Conservation (phyloP, 1,140 invertebrate species). For the Leptinotarsa defecta region DNA sequence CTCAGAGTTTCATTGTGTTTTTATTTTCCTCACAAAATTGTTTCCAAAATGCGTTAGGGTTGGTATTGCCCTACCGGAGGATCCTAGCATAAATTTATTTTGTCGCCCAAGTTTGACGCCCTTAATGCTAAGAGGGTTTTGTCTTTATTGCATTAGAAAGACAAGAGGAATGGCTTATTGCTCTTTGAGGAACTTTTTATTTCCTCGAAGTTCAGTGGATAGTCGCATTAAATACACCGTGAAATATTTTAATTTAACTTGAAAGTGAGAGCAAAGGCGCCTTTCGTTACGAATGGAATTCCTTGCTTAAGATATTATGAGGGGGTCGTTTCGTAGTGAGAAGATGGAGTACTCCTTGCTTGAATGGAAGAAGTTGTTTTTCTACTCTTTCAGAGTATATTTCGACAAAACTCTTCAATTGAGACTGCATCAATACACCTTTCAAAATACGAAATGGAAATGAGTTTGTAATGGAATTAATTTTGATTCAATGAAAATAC, state of each 20-base stretch:
- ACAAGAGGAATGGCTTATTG: slow-evolving; percentile 1
- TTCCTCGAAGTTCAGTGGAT: background rate
- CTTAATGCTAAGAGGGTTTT: background rate
- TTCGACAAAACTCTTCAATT: no score
- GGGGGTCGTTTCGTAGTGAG: no score
- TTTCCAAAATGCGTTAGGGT: background rate
- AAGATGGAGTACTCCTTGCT: no score
- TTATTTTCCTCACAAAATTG: background rate
- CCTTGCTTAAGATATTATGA: no score
- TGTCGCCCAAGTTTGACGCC: background rate
- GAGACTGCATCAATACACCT: no score
- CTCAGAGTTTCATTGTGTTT: background rate
- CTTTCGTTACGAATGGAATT: background rate
- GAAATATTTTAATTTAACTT: slow-evolving; percentile 1
- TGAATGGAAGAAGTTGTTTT: no score
- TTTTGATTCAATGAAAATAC: no score
- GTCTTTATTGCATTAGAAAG: slow-evolving; percentile 6
- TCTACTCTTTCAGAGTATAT: no score
- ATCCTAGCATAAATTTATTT: background rate
- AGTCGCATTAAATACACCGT: background rate
- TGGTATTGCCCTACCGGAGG: background rate
- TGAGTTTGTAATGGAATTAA: no score
- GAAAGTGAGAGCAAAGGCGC: background rate
- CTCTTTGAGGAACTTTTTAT: slow-evolving; percentile 8
- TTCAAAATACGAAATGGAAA: no score